Evolutionary conservation across 2,797 vertebrate genomes (phyloP), one percentile per base, ranked within the genome.

Genomic region (Platalea minor): DNA sequence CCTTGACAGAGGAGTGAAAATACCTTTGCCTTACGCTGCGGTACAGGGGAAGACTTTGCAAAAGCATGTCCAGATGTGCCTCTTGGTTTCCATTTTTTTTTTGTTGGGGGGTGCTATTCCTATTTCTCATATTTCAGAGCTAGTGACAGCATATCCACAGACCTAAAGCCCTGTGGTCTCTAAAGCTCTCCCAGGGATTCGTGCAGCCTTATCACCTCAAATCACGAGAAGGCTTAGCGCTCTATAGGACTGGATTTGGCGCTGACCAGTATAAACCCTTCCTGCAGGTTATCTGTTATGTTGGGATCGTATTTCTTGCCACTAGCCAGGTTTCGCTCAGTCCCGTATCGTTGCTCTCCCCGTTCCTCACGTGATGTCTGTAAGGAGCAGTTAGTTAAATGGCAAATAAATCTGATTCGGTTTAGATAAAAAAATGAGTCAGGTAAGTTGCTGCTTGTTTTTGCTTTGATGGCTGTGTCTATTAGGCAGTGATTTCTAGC

Each of bases 401-500:
- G 54, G 78, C 51, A 91, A 81, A 89, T 94, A 92, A 96, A 93
- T 89, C 82, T 54, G 37, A 43, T 73, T 70, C 48, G 45, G 78
- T 74, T 63, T 45, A 67, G 81, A 60, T 54, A 78, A 84, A 88
- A 93, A 91, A 90, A 51, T 0, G 7, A 81, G 45, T 63, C 43
- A 0, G 75, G 29, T 91, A 31, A 67, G 84, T 84, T 84, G 84
- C 79, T 37, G 67, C 83, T 91, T 96, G 80, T 89, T 89, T 96
- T 93, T 85, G 81, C 88, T 81, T 56, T 93, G 91, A 73, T 60
- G 91, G 43, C 84, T 8, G 41, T 50, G 59, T 88, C 86, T 73
- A 14, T 94, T 86, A 96, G 83, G 54, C 69, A 88, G 90, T 88
- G 91, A 95, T 96, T 96, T 90, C 88, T 80, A 60, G 70, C 65